Evolutionary conservation across 1,140 invertebrate species (phyloP).

Genomic region (Calephelis nemesis): DNA sequence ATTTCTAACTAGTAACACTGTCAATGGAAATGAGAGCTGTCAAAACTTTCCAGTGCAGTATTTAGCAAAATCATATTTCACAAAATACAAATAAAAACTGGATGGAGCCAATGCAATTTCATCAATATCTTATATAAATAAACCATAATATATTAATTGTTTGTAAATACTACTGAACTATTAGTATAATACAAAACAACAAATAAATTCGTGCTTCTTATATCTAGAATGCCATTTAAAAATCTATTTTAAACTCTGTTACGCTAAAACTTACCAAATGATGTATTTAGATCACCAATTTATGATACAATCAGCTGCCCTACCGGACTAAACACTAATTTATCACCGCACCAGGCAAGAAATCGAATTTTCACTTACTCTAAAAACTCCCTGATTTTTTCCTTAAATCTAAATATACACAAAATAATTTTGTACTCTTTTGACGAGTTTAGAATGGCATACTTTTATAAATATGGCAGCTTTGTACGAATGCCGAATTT

Average conservation of each 20-base stretch:
- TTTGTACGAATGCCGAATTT: conserved; percentile 57
- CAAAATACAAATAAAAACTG: conserved; percentile 36
- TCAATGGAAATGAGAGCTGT: conserved; percentile 9
- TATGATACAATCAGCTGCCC: conserved; percentile 41
- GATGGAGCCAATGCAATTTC: conserved; percentile 53
- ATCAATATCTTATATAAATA: conserved; percentile 40
- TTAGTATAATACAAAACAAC: conserved; percentile 71
- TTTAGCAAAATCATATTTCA: conserved; percentile 19
- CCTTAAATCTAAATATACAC: conserved; percentile 76
- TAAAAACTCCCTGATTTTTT: conserved; percentile 76
- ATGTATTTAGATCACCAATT: conserved; percentile 27
- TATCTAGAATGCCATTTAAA: conserved; percentile 62
- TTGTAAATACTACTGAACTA: conserved; percentile 65
- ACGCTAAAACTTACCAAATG: conserved; percentile 34
- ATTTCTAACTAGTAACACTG: conserved; percentile 40
- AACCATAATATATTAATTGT: conserved; percentile 65
- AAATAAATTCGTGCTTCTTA: conserved; percentile 78
- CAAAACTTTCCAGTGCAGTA: conserved; percentile 22
- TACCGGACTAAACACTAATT: conserved; percentile 45
- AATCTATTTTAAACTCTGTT: conserved; percentile 57
- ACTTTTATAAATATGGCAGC: conserved; percentile 71
- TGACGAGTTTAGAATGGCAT: conserved; percentile 74
- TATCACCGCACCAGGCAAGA: conserved; percentile 71
- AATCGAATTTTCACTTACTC: conserved; percentile 63
- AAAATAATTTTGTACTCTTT: conserved; percentile 79